Base-by-base conservation (phyloP, 2,797 vertebrate genomes). In the Anableps anableps region DNA sequence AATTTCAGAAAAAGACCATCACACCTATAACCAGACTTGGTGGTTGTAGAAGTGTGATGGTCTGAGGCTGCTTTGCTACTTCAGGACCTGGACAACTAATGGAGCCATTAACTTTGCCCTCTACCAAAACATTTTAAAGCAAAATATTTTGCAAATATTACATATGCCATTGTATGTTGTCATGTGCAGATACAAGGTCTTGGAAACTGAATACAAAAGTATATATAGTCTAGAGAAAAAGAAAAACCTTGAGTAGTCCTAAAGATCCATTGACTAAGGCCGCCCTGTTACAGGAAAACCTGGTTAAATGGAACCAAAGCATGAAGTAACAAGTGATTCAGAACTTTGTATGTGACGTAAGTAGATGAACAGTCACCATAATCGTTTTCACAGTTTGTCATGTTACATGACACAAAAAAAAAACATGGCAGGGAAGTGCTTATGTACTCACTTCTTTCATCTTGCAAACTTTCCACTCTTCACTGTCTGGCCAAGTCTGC, bases 401-500 rank as follows among this genome's bases (percentile, higher is more conserved):
- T 6, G 3, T 21, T 53, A 53, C 21, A 8, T 58, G n/a, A 29
- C 55, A 29, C 23, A 29, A 29, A n/a, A 58, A n/a, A 58, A 58
- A 55, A 26, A n/a, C 23, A 55, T 55, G 51, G 5, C 23, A 10
- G 23, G 51, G 26, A 55, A 55, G 21, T 55, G 5, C 51, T 55
- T 23, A 7, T 53, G 51, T 13, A 26, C 19, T 7, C 8, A 21
- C 19, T 53, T 53, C 21, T 21, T 53, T 2, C 2, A 23, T 55
- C 1, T 26, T 23, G 26, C 51, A 36, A 17, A 50, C 45, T 72
- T 85, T 85, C 81, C 76, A 72, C 75, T 78, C 84, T 38, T 73
- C 36, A 17, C 26, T 2, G 38, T 72, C 60, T 19, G 47, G 85
- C 88, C 87, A 90, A 85, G 76, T 81, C 80, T 66, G 74, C 83